A percentile compares a stretch with the other conserved stretches of the same genome.
These are phyloP conservation scores for Gobius niger DNA, from an alignment of 2,113 vertebrate genomes.

Conservation along the genomic window DNA sequence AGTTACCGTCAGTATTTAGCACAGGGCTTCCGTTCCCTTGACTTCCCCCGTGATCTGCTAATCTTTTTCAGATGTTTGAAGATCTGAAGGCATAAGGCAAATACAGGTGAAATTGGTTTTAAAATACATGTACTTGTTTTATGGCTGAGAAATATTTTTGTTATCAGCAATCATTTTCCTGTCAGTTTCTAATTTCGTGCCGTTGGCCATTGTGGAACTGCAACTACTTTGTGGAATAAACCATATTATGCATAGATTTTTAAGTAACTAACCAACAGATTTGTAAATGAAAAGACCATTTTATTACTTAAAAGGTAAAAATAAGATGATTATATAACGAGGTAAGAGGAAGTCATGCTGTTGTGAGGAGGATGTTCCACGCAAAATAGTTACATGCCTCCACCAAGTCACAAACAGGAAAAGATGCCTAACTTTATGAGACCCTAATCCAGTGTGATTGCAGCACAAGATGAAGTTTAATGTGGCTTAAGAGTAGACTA, in stretches of 20 bases:
- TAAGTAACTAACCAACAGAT: no score
- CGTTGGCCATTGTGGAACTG: no score
- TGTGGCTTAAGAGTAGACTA: slow-evolving; percentile 42
- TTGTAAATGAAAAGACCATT: no score
- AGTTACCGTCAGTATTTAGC: slow-evolving; percentile 10
- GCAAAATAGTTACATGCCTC: slow-evolving; percentile 31
- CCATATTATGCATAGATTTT: slow-evolving; percentile 1
- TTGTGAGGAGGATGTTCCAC: slow-evolving; percentile 4
- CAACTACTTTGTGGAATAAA: neutral
- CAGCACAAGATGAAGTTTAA: slow-evolving; percentile 34
- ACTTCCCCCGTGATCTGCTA: neutral
- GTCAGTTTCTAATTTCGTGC: neutral
- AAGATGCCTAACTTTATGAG: slow-evolving; percentile 40
- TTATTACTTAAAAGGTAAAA: neutral
- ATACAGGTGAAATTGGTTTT: neutral
- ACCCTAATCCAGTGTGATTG: slow-evolving; percentile 26
- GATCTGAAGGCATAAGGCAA: neutral
- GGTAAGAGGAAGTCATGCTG: neutral
- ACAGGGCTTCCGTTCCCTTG: neutral
- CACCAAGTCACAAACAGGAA: slow-evolving; percentile 21
- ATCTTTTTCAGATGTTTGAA: slow-evolving; percentile 5
- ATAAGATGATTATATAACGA: neutral
- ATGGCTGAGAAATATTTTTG: neutral
- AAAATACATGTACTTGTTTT: neutral
- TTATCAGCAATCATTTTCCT: neutral